These are phyloP conservation scores for Urocyon cinereoargenteus DNA, from an alignment of 2,797 vertebrate genomes.

Conservation along the genomic window DNA sequence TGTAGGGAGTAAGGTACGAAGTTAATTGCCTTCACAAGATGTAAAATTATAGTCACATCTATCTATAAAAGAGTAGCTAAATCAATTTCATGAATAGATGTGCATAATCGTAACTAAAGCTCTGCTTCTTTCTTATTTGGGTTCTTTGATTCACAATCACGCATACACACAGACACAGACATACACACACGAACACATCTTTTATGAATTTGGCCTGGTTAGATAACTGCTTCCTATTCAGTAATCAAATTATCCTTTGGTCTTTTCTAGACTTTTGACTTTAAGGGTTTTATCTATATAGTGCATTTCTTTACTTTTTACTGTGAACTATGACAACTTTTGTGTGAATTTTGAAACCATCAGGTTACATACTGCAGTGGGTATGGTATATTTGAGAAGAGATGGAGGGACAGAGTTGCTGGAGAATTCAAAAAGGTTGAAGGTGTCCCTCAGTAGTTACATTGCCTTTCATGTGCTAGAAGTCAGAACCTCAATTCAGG, in stretches of 20 bases:
- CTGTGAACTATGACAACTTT: neutral
- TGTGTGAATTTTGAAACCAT: neutral
- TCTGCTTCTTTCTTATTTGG: constrained; percentile 29
- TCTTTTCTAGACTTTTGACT: neutral
- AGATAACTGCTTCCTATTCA: neutral
- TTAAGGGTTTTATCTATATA: neutral
- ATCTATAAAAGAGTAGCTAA: neutral
- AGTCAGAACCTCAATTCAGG: neutral
- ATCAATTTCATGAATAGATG: neutral
- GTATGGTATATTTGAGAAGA: neutral
- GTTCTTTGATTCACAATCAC: neutral
- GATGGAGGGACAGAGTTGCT: neutral
- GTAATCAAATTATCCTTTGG: neutral
- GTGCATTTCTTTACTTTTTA: neutral
- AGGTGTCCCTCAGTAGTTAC: neutral
- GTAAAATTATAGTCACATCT: neutral
- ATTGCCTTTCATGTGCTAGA: neutral
- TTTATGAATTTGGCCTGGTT: neutral
- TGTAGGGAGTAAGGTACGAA: neutral
- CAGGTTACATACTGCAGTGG: neutral
- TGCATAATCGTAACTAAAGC: neutral
- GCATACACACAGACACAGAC: neutral
- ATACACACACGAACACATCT: neutral
- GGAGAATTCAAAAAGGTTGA: neutral
- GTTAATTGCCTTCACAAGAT: neutral